These are phyloP conservation scores for Oligia strigilis DNA, from an alignment of 2,888 invertebrate species.

Conservation along the genomic window DNA sequence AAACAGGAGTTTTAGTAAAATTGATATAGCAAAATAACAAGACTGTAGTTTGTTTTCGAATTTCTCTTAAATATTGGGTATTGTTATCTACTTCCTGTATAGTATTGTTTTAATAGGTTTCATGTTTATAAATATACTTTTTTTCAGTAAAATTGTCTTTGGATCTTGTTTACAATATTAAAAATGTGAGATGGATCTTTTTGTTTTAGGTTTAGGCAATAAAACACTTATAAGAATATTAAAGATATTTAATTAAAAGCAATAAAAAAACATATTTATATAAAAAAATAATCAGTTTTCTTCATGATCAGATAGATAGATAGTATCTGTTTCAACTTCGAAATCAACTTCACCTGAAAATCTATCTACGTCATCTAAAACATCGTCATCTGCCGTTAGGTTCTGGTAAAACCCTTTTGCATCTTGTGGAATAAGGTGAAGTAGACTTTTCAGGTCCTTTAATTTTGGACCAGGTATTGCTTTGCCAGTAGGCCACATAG, in stretches of 20 bases:
- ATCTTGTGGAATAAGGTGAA: constrained; percentile 41
- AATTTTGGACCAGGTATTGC: constrained; percentile 37
- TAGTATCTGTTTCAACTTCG: neutral
- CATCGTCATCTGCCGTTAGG: constrained; percentile 1
- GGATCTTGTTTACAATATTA: neutral
- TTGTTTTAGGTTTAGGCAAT: constrained; percentile 3
- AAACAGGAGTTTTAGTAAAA: constrained; percentile 10
- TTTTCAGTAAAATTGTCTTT: no score
- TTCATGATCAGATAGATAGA: constrained; percentile 7
- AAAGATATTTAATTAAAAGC: constrained; percentile 5
- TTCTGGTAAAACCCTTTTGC: constrained; percentile 22
- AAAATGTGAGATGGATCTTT: constrained; percentile 3
- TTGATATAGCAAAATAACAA: constrained; percentile 3
- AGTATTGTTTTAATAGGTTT: constrained; percentile 4
- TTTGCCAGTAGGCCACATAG: constrained; percentile 16
- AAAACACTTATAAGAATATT: neutral
- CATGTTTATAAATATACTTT: constrained; percentile 1
- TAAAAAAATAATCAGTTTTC: neutral
- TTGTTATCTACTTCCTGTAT: neutral
- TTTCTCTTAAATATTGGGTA: constrained; percentile 2
- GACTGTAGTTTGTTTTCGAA: neutral
- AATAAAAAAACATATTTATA: constrained; percentile 3
- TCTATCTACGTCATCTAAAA: neutral
- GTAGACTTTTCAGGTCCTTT: constrained; percentile 41
- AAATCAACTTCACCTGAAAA: constrained; percentile 8